Conservation (phyloP, 1,140 invertebrate species). For the Mycetomoellerius zeteki region DNA sequence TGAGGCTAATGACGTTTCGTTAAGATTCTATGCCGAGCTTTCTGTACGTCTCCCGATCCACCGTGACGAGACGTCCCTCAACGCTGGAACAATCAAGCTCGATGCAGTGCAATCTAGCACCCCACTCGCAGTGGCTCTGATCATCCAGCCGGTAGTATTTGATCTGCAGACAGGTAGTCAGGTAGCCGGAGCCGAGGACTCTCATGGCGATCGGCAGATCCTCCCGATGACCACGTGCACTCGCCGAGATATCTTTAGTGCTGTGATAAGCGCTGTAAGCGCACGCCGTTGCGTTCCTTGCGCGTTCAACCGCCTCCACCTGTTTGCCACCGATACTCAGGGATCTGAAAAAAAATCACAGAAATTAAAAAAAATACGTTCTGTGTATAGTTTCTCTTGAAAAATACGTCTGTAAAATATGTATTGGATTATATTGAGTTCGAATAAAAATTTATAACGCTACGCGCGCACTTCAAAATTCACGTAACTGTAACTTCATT, state of each 20-base stretch:
- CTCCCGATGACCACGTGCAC: conserved; percentile 84
- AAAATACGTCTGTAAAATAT: neutral
- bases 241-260: conserved; percentile 82
- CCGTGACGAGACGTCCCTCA: conserved; percentile 85
- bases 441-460: too few species aligned
- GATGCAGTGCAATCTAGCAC: conserved; percentile 87
- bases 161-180: conserved; percentile 87
- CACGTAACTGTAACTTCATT: too few species aligned
- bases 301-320: conserved; percentile 84
- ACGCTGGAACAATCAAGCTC: conserved; percentile 88
- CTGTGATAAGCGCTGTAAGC: conserved; percentile 86
- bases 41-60: conserved; percentile 86
- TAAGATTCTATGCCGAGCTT: conserved; percentile 84
- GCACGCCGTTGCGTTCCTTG: conserved; percentile 85
- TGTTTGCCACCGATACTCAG: conserved; percentile 84
- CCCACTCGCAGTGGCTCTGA: conserved; percentile 88
- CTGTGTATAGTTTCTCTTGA: neutral
- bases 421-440: neutral
- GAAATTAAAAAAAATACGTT: neutral
- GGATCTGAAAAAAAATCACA: conserved; percentile 80
- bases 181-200: conserved; percentile 85
- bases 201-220: conserved; percentile 85
- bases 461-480: too few species aligned
- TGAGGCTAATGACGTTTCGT: conserved; percentile 51
- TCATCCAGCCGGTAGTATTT: conserved; percentile 88